Evolutionary conservation across 2,797 vertebrate genomes (phyloP), one percentile per base, ranked within the genome.

Genomic region (Decapterus maruadsi): DNA sequence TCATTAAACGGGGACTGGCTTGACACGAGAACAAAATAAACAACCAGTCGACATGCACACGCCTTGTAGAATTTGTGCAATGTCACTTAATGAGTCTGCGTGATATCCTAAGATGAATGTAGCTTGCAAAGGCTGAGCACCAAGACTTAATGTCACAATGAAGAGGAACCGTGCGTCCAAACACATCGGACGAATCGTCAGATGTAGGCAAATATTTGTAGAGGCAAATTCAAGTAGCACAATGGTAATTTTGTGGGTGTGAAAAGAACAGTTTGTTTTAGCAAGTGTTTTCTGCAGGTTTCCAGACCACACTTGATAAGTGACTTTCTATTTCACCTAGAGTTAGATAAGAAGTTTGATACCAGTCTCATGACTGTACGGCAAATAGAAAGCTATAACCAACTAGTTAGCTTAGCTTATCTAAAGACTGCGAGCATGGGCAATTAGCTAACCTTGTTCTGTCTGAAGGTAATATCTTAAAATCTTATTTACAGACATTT

Each of bases 141-240:
- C 59, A 40, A 40, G 54, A 65, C 19, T 4, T 53, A 40, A 9
- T 42, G 42, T 64, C 19, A 42, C 11, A 5, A 17, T 64, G 16
- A 63, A 19, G 22, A 68, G 10, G 45, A 63, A 64, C 4, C 13
- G 2, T 26, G 1, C 26, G 26, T 48, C 67, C 31, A 57, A 53
- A 75, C 7, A 64, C 43, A 50, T 16, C 19, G n/a, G 36, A 68
- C 42, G 34, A 7, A 12, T 4, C 43, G 38, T 50, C 66, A 56
- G 20, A 16, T 50, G 51, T 13, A 16, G 20, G 38, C 46, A n/a
- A 12, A 8, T 64, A 34, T 71, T 48, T 20, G 38, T 16, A 16
- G 42, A 68, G 55, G 22, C 6, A 42, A 75, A 68, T 51, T 83
- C 75, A 84, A 77, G 77, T 73, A 60, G 64, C 55, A n/a, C 64